Percentiles rank a stretch among this genome's conserved stretches.
Conservation (phyloP, 2,797 vertebrate genomes). For the Anniella stebbinsi region DNA sequence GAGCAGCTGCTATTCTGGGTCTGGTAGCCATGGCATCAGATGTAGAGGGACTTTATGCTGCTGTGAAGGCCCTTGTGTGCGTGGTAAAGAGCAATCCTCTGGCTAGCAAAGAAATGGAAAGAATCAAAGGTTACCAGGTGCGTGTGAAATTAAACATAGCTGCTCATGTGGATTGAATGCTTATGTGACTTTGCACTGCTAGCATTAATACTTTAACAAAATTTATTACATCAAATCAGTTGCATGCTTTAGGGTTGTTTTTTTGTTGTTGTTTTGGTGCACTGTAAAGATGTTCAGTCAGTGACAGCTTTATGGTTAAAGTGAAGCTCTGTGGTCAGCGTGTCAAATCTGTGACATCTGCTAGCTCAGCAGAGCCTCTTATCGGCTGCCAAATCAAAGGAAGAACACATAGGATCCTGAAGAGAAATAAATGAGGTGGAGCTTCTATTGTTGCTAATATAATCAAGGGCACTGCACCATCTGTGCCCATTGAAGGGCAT, state of each 20-base stretch:
- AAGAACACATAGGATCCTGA: not conserved
- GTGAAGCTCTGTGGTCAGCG: conserved; percentile 2
- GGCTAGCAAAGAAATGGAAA: conserved; percentile 99
- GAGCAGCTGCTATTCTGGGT: conserved; percentile 96
- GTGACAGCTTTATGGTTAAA: accelerated
- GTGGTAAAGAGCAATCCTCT: conserved; percentile 97
- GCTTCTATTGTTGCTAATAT: conserved; percentile 20
- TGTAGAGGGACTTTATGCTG: conserved; percentile 96
- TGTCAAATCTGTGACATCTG: not conserved
- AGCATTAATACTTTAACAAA: not conserved
- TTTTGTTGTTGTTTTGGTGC: not conserved
- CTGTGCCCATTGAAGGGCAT: conserved; percentile 27
- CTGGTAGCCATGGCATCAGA: conserved; percentile 99
- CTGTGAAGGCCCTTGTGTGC: conserved; percentile 97
- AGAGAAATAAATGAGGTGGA: conserved; percentile 11
- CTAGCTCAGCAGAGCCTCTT: not conserved
- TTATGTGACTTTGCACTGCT: not conserved
- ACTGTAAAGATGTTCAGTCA: not conserved
- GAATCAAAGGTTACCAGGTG: conserved; percentile 98
- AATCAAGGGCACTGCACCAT: conserved; percentile 30
- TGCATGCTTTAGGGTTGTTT: not conserved
- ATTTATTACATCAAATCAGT: not conserved
- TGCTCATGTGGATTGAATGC: not conserved
- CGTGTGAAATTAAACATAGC: conserved; percentile 38
- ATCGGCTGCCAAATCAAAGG: conserved; percentile 6